phyloP scores from a whole-genome alignment of 64 coral and sea anemone species.

The Catalaphyllia jardinei region DNA sequence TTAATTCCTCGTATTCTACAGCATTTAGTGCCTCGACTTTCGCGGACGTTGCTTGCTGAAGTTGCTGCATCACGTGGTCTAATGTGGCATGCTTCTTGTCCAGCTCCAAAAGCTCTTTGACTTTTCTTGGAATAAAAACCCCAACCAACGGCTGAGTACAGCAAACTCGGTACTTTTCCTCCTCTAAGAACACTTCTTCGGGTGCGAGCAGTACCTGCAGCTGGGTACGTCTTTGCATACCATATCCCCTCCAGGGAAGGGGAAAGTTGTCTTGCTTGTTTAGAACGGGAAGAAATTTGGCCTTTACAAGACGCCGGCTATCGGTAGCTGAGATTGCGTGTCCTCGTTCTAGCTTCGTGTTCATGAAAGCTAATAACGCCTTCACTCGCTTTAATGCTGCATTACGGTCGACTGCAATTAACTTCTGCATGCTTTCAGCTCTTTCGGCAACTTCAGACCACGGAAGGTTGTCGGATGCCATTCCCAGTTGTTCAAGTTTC shows the following conservation, averaged over 20 bases:
- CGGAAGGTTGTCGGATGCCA: conserved; percentile 49
- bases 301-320: conserved; percentile 2
- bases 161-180: conserved; percentile 51
- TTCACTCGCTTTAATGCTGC: conserved; percentile 12
- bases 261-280: conserved; percentile 60
- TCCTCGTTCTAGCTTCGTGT: conserved; percentile 13
- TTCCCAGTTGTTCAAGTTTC: conserved; percentile 60
- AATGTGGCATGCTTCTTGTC: not conserved
- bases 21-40: not conserved
- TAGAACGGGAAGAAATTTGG: conserved; percentile 66
- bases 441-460: conserved; percentile 64
- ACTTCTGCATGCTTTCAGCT: conserved; percentile 46
- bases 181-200: conserved; percentile 25
- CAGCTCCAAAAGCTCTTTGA: not conserved
- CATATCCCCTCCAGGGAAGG: conserved; percentile 64
- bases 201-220: conserved; percentile 1
- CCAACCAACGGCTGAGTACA: conserved; percentile 7
- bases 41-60: not conserved
- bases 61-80: conserved; percentile 19
- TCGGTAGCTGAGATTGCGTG: too few species aligned
- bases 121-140: not conserved
- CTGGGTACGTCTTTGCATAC: not conserved
- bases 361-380: conserved; percentile 29
- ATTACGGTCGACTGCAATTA: not conserved
- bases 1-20: not conserved